Evolutionary conservation across 2,888 invertebrate genomes (phyloP), one percentile per base, ranked within the genome.

Genomic region (Cryptus armator): DNA sequence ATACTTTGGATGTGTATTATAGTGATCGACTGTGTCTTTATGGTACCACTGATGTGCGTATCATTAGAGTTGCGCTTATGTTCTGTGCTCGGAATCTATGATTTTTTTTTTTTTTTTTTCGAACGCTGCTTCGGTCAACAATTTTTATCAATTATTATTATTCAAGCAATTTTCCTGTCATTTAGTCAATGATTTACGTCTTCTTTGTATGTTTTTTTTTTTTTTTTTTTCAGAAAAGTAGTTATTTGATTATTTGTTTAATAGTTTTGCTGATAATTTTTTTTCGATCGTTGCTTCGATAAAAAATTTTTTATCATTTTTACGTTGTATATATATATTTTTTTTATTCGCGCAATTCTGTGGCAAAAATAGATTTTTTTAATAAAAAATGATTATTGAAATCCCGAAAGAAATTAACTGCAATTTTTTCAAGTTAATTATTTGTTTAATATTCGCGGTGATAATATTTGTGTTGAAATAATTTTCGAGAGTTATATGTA

Each of bases 11-110:
- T 24, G 12, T 59, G 10, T 14, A 29, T 59, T 24, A 14, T 24
- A 1, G 32, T 3, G 29, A 32, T 14, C 2, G 32, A 62, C 32
- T 7, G 32, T 19, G 29, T 29, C 32, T 29, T 48, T 32, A 32
- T 62, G 14, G 14, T n/a, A 6, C 12, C 32, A 7, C 53, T 10
- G 9, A 29, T 24, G 68, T 46, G 19, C 71, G 29, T 71, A 43
- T 32, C 43, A 56, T 53, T 32, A 37, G 19, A 43, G n/a, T 53
- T 53, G 71, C 48, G 24, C 32, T 16, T 32, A 10, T 2, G 19
- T 37, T 51, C 16, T n/a, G 32, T 51, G 51, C 53, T 59, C 59
- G 72, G 59, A 56, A 72, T 59, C 56, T 19, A 59, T 72, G n/a
- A 44, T 72, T 44, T 43, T 72, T 56, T 44, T 37, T 37, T 37